Evolutionary conservation across 2,888 invertebrate species (phyloP).

Genomic region (Elgonia sp.): DNA sequence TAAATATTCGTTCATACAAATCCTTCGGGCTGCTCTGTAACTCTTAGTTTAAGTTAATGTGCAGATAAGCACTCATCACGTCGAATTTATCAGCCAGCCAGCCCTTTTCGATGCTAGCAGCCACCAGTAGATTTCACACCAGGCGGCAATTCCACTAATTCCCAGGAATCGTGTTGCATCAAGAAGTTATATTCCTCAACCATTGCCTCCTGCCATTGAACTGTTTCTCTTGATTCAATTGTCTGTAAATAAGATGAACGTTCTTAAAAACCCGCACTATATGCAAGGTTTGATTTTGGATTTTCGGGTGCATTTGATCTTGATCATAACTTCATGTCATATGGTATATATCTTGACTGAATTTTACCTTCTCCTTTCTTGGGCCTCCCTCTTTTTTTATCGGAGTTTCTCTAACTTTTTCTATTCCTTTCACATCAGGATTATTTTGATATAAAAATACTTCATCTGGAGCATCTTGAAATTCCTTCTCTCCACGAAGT

Average conservation of each 20-base stretch:
- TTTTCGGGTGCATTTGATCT: not conserved
- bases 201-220: slow-evolving; percentile 70
- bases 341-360: slow-evolving; percentile 2
- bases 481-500: not conserved
- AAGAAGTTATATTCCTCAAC: slow-evolving; percentile 63
- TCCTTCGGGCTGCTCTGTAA: too few relatives aligned
- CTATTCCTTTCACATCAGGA: not conserved
- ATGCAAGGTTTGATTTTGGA: slow-evolving; percentile 7
- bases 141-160: slow-evolving; percentile 56
- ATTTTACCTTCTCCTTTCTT: slow-evolving; percentile 1
- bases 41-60: too few relatives aligned
- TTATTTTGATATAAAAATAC: not conserved
- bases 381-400: slow-evolving; percentile 26
- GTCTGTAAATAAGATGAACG: slow-evolving; percentile 48
- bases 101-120: too few relatives aligned
- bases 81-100: too few relatives aligned
- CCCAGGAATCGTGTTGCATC: slow-evolving; percentile 68
- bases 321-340: slow-evolving; percentile 43
- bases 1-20: too few relatives aligned
- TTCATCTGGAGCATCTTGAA: not conserved
- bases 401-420: slow-evolving; percentile 3
- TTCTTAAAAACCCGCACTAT: not conserved
- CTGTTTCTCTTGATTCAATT: slow-evolving; percentile 40
- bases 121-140: slow-evolving; percentile 53
- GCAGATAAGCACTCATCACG: too few relatives aligned